Evolutionary conservation across 2,113 vertebrate species (phyloP).

Genomic region (Oncorhynchus mykiss): DNA sequence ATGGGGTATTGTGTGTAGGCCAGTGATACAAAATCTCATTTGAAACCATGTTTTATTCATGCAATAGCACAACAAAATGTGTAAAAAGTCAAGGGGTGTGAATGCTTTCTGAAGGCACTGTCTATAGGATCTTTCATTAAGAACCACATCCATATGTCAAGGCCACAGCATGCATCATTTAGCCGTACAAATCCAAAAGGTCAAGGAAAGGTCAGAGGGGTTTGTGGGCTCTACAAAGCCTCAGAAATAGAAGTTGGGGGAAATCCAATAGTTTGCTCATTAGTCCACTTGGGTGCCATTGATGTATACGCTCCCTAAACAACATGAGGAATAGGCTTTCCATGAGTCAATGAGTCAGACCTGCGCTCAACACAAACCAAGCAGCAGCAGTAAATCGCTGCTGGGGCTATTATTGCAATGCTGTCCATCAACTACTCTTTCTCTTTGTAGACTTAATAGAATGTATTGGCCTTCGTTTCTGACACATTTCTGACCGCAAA

Average conservation of each 20-base stretch:
- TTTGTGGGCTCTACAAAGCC: slow-evolving; percentile 18
- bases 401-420: slow-evolving; percentile 25
- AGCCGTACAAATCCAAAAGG: too few species aligned
- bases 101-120: too few species aligned
- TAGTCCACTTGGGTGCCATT: slow-evolving; percentile 44
- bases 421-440: slow-evolving; percentile 47
- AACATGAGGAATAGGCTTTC: slow-evolving; percentile 37
- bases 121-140: too few species aligned
- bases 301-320: slow-evolving; percentile 48
- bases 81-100: too few species aligned
- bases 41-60: too few species aligned
- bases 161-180: too few species aligned
- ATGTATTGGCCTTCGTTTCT: slow-evolving; percentile 27
- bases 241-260: not conserved
- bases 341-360: slow-evolving; percentile 55
- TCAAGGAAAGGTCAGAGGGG: too few species aligned
- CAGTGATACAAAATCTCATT: too few species aligned
- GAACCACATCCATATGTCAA: too few species aligned
- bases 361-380: slow-evolving; percentile 16
- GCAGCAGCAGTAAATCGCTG: not conserved
- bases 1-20: too few species aligned
- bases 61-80: too few species aligned
- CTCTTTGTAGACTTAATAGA: slow-evolving; percentile 38
- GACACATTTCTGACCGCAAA: slow-evolving; percentile 29
- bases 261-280: slow-evolving; percentile 62